Conservation (phyloP, 2,797 vertebrate genomes). For the Paramormyrops hopkinsi region DNA sequence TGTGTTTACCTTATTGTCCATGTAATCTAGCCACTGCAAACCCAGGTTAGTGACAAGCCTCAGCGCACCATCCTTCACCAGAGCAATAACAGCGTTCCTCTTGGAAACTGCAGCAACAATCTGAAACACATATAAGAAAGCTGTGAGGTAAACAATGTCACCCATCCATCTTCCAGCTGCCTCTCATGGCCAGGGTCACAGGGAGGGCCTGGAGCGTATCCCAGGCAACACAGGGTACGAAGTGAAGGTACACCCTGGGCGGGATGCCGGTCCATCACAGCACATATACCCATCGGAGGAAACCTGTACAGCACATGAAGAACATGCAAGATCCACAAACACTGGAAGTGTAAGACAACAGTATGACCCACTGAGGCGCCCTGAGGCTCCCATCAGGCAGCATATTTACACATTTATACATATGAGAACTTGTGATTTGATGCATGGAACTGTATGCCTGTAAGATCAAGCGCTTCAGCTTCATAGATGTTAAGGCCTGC, state of each 20-base stretch:
- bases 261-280: neutral
- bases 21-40: constrained; percentile 88
- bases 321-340: neutral
- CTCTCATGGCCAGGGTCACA: neutral
- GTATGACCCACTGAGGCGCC: neutral
- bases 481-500: neutral
- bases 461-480: neutral
- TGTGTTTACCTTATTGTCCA: constrained; percentile 76
- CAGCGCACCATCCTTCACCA: constrained; percentile 83
- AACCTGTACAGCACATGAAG: neutral
- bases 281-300: neutral
- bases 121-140: constrained; percentile 48
- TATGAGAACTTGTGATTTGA: neutral
- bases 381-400: neutral
- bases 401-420: neutral
- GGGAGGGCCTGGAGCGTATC: neutral
- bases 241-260: neutral
- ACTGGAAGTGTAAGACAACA: neutral
- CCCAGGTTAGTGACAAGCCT: constrained; percentile 87
- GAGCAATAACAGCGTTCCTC: constrained; percentile 76
- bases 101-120: constrained; percentile 79
- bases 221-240: neutral
- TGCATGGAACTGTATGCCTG: neutral
- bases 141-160: neutral
- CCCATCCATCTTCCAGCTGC: neutral